Evolutionary conservation across 2,888 invertebrate species (phyloP).

Genomic region (Mycalesis mineus): DNA sequence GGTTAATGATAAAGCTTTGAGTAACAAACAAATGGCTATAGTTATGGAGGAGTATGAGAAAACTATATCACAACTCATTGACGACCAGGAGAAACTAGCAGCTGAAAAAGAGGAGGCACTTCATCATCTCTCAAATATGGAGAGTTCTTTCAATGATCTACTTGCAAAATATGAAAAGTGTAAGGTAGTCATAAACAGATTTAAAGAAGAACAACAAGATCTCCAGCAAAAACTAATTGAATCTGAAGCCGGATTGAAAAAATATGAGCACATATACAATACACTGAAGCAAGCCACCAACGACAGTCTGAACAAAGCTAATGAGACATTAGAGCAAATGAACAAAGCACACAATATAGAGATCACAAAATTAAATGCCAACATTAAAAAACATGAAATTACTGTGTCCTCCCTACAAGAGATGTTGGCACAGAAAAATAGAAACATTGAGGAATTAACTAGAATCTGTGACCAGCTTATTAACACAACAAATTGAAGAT

Average conservation of each 20-base stretch:
- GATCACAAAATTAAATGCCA: slow-evolving; percentile 88
- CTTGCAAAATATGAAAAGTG: slow-evolving; percentile 81
- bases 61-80: slow-evolving; percentile 85
- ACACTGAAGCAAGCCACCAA: slow-evolving; percentile 91
- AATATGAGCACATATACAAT: slow-evolving; percentile 88
- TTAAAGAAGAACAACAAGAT: slow-evolving; percentile 81
- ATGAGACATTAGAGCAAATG: slow-evolving; percentile 87
- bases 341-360: slow-evolving; percentile 87
- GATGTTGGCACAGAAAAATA: slow-evolving; percentile 89
- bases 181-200: slow-evolving; percentile 73
- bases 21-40: slow-evolving; percentile 78
- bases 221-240: slow-evolving; percentile 82
- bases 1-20: slow-evolving; percentile 56
- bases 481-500: slow-evolving; percentile 53
- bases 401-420: slow-evolving; percentile 89
- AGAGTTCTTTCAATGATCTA: slow-evolving; percentile 80
- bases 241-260: slow-evolving; percentile 83
- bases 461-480: slow-evolving; percentile 96
- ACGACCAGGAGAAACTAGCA: slow-evolving; percentile 80
- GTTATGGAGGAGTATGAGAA: slow-evolving; percentile 88
- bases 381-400: slow-evolving; percentile 91
- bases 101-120: slow-evolving; percentile 78
- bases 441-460: slow-evolving; percentile 92
- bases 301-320: slow-evolving; percentile 84
- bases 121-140: slow-evolving; percentile 78